Evolutionary conservation across 2,797 vertebrate genomes (phyloP).

Genomic region (Delichon dasypus): DNA sequence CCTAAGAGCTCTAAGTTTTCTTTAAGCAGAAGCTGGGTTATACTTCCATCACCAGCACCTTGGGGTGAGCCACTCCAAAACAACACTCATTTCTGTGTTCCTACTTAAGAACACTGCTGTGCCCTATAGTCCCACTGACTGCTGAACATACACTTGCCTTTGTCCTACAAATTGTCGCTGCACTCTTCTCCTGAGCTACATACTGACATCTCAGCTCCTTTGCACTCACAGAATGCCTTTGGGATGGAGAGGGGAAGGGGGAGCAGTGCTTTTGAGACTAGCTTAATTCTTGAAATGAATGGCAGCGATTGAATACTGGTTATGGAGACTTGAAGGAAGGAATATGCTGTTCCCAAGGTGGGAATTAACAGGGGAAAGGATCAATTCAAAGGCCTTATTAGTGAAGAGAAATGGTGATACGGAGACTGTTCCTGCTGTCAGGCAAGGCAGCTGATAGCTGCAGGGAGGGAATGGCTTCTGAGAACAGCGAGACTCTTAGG

Average conservation of each 20-base stretch:
- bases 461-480: not conserved
- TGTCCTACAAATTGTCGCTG: not conserved
- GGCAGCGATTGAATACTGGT: not conserved
- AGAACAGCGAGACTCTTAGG: fast-evolving
- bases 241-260: not conserved
- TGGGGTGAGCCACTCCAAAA: not conserved
- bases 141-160: not conserved
- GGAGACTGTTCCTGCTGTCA: not conserved
- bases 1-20: not conserved
- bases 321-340: not conserved
- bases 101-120: fast-evolving
- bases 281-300: not conserved
- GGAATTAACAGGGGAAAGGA: not conserved
- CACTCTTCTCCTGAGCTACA: not conserved
- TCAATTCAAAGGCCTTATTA: not conserved
- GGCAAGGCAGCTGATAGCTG: not conserved
- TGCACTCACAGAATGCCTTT: not conserved
- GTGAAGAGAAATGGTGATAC: too few species aligned
- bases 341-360: not conserved
- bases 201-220: not conserved
- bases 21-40: not conserved
- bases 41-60: not conserved
- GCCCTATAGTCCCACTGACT: not conserved
- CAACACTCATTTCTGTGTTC: not conserved
- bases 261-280: not conserved